Base-by-base conservation (phyloP, 2,797 vertebrate species). In the Danio choprae region DNA sequence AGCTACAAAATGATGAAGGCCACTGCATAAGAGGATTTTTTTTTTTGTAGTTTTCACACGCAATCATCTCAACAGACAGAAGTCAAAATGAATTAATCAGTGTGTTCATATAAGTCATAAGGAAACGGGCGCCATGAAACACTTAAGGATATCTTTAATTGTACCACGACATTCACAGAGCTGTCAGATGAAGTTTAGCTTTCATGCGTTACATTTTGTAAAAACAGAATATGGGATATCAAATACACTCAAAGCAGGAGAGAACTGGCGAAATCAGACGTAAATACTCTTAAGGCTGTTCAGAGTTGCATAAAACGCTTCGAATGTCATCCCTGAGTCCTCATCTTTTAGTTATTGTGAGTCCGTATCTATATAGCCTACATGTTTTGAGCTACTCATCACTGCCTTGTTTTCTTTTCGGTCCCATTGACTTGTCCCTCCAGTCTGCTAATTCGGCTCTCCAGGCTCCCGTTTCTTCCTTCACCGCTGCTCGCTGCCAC, bases 401-500 rank as follows among this genome's bases (percentile, higher is more conserved):
- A 78, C 16, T 87, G 15, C 0, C 0, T 65, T 69, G 82, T 72
- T 7, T 10, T 60, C 16, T 74, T 79, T 85, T 94, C 93, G 7
- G 93, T 86, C 0, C 72, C 90, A 83, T 85, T 92, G 82, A 95
- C 46, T 36, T 87, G 87, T 16, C 85, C 86, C 82, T 95, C 94
- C 86, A 95, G 81, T 62, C 1, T 56, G 68, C 41, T 88, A 81
- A 95, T 84, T 3, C 93, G 89, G 50, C 77, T 36, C 67, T 94
- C 93, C 83, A 94, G 59, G 15, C 4, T 55, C 0, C 5, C 60
- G 3, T 22, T 59, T 20, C 88, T 88, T 36, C 84, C 87, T 15
- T 79, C 71, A 0, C 83, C 82, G 3, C 83, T 81, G 80, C 43
- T 48, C 11, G 56, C 7, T 5, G 90, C 83, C 51, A 94, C 81